Conservation (phyloP, 2,888 invertebrate genomes). For the Nowickia ferox region DNA sequence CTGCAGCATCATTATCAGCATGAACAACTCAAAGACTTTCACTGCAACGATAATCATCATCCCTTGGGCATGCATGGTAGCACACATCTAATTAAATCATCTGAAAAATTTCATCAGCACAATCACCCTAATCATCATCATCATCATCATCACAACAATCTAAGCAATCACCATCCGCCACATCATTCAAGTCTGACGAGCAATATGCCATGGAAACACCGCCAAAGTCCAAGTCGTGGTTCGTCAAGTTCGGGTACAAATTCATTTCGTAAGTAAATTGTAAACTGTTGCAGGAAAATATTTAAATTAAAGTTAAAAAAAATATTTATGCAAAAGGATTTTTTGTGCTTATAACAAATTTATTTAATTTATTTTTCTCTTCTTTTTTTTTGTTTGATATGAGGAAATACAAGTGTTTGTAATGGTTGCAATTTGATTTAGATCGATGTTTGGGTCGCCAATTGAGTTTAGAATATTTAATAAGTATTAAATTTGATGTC, state of each 20-base stretch:
- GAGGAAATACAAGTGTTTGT: no score
- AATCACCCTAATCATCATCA: constrained; percentile 47
- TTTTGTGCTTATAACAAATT: no score
- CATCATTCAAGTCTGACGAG: constrained; percentile 80
- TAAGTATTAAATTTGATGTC: no score
- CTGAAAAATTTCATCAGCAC: constrained; percentile 68
- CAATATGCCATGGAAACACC: constrained; percentile 83
- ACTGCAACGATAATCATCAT: constrained; percentile 73
- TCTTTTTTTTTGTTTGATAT: no score
- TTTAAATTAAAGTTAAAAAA: no score
- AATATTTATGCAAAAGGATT: no score
- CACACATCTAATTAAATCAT: constrained; percentile 61
- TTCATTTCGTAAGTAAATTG: constrained; percentile 81
- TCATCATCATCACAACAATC: constrained; percentile 63
- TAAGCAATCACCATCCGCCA: constrained; percentile 77
- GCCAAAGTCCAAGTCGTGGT: constrained; percentile 83
- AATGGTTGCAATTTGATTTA: no score
- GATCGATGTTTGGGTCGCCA: no score
- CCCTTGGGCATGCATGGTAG: constrained; percentile 58
- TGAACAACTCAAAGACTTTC: constrained; percentile 64
- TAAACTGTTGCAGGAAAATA: neutral
- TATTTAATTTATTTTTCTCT: no score
- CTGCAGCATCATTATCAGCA: constrained; percentile 73
- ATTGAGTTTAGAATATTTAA: no score
- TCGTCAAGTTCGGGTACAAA: constrained; percentile 83